phyloP scores from a whole-genome alignment of 2,888 invertebrate species.

The Tetragonula carbonaria region DNA sequence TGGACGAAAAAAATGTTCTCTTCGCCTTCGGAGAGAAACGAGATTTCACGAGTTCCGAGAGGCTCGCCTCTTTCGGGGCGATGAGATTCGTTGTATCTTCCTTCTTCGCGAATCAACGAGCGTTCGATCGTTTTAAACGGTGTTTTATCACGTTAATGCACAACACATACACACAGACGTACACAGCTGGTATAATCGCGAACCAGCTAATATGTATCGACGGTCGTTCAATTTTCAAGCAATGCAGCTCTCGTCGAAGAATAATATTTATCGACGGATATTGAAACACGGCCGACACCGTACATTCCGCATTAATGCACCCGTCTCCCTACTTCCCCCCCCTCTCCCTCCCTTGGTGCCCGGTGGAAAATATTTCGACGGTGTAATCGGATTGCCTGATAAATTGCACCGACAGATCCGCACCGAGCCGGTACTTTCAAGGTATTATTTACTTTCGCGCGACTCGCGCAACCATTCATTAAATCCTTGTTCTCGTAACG shows the following conservation, averaged over 20 bases:
- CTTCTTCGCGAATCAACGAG: not conserved
- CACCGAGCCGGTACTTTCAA: slow-evolving; percentile 26
- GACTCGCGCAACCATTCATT: slow-evolving; percentile 21
- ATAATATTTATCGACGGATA: slow-evolving; percentile 61
- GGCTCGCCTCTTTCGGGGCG: too few relatives aligned
- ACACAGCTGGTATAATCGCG: not conserved
- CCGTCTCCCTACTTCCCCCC: too few relatives aligned
- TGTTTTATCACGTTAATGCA: not conserved
- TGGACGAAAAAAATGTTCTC: not conserved
- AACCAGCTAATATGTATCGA: slow-evolving; percentile 28
- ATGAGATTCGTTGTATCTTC: not conserved
- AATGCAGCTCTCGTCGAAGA: slow-evolving; percentile 41
- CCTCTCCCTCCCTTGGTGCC: not conserved
- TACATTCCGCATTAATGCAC: slow-evolving; percentile 49
- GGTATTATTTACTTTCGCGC: slow-evolving; percentile 50
- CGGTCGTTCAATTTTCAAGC: slow-evolving; percentile 43
- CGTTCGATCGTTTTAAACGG: not conserved
- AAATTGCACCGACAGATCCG: slow-evolving; percentile 49
- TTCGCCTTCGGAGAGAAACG: not conserved
- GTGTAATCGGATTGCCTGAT: slow-evolving; percentile 61
- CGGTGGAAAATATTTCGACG: slow-evolving; percentile 58
- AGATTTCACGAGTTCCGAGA: not conserved
- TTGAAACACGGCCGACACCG: slow-evolving; percentile 45
- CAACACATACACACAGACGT: not conserved
- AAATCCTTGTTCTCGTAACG: slow-evolving; percentile 16